Conservation (phyloP, 2,888 invertebrate species). For the Pheosia gnoma region DNA sequence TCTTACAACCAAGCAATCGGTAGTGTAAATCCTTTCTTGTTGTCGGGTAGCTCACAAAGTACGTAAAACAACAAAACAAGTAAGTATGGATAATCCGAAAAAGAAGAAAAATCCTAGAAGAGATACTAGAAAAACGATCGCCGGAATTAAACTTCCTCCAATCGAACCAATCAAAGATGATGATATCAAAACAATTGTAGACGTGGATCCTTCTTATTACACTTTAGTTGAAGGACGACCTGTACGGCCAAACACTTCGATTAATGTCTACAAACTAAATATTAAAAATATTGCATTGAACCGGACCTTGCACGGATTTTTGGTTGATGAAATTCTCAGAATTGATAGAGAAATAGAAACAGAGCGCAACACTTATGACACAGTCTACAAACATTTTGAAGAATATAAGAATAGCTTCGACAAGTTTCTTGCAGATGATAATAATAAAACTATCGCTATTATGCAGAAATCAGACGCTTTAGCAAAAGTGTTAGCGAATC, state of each 20-base stretch:
- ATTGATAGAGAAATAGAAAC: conserved; percentile 71
- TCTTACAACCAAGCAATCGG: neutral
- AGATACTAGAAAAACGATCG: conserved; percentile 54
- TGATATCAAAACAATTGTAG: conserved; percentile 80
- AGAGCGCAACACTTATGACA: conserved; percentile 65
- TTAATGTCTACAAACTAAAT: conserved; percentile 81
- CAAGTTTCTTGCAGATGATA: conserved; percentile 75
- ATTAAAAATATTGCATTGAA: conserved; percentile 73
- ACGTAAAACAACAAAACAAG: neutral
- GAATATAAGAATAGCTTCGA: conserved; percentile 76
- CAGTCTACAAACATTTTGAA: conserved; percentile 67
- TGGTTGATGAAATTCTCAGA: conserved; percentile 72
- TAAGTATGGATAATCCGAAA: conserved; percentile 27
- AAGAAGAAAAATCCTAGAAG: conserved; percentile 56
- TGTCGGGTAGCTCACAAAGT: neutral
- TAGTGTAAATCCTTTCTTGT: neutral
- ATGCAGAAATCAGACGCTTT: conserved; percentile 75
- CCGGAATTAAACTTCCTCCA: conserved; percentile 69
- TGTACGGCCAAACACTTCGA: conserved; percentile 81
- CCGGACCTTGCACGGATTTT: conserved; percentile 65
- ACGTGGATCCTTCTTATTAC: conserved; percentile 87
- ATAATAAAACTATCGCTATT: conserved; percentile 74
- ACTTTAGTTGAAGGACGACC: conserved; percentile 85
- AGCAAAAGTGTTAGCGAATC: conserved; percentile 65
- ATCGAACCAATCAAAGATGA: conserved; percentile 55